These are phyloP conservation scores for Patiria pectinifera DNA, from an alignment of 53 echinoderm and acorn worm genomes.

Conservation along the genomic window DNA sequence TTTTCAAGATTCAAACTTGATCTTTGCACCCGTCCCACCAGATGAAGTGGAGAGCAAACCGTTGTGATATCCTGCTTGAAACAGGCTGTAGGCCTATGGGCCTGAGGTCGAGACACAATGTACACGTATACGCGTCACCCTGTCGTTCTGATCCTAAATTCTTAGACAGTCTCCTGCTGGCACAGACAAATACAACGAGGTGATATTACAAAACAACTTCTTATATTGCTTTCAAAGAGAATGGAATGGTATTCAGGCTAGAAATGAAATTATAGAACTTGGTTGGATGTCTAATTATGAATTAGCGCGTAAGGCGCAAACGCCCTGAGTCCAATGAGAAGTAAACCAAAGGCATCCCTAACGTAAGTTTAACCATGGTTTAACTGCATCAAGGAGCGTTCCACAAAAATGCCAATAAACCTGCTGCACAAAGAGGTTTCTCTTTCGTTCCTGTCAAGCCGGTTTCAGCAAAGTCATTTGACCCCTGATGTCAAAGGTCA, in stretches of 20 bases:
- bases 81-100: too few relatives aligned
- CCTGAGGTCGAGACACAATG: too few relatives aligned
- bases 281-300: neutral
- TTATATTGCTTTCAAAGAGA: neutral
- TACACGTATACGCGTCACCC: neutral
- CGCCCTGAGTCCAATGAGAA: neutral
- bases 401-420: neutral
- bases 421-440: neutral
- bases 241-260: neutral
- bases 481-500: constrained; percentile 38
- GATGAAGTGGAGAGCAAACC: too few relatives aligned
- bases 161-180: constrained; percentile 31
- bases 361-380: neutral
- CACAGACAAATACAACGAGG: neutral
- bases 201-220: neutral
- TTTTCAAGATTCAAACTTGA: too few relatives aligned
- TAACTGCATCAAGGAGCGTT: neutral
- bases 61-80: too few relatives aligned
- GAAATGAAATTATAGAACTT: neutral
- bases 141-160: neutral
- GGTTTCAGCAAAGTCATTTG: constrained; percentile 1
- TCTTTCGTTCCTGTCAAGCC: constrained; percentile 31
- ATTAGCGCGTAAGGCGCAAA: neutral
- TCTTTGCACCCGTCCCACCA: too few relatives aligned
- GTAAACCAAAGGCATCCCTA: neutral